These are phyloP conservation scores for Spilogale gracilis DNA, from an alignment of 2,113 vertebrate species.

Conservation along the genomic window DNA sequence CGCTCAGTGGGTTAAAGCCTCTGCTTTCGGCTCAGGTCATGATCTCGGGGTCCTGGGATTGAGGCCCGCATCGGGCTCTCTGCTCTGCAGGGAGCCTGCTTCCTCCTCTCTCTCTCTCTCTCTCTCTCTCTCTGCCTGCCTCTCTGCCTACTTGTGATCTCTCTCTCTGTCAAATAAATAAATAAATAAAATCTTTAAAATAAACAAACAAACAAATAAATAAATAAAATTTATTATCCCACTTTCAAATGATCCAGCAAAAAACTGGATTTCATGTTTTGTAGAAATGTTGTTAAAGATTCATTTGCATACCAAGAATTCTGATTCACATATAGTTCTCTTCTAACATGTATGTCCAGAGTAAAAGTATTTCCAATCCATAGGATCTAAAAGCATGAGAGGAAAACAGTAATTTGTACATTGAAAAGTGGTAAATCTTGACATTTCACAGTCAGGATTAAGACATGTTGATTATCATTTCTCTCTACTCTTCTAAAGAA, in stretches of 20 bases:
- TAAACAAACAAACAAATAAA: no score
- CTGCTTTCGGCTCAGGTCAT: no score
- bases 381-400: background rate
- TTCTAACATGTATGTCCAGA: background rate
- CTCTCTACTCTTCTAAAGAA: background rate
- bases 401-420: background rate
- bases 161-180: no score
- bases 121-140: no score
- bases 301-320: background rate
- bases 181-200: no score
- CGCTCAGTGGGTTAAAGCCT: no score
- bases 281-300: background rate
- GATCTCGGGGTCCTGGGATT: no score
- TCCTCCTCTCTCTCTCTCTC: no score
- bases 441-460: background rate
- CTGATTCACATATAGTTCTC: background rate
- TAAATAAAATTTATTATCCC: background rate
- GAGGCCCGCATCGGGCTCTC: no score
- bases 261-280: background rate
- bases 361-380: background rate
- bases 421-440: background rate
- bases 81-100: no score
- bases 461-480: background rate
- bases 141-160: no score
- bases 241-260: background rate